Conservation (phyloP, 2,113 vertebrate genomes). For the Phrynosoma platyrhinos region DNA sequence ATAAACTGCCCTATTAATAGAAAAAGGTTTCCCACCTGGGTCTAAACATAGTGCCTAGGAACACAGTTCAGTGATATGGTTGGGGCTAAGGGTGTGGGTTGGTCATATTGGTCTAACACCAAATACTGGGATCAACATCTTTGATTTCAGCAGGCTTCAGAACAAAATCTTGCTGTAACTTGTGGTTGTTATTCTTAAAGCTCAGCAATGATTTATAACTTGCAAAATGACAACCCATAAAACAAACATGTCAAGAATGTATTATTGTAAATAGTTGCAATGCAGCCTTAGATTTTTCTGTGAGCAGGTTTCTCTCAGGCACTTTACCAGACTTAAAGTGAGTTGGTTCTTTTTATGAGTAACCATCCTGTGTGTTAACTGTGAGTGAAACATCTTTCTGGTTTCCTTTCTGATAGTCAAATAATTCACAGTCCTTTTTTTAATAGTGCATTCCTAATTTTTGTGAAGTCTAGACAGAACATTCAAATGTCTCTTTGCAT, state of each 20-base stretch:
- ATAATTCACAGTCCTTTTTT: constrained; percentile 21
- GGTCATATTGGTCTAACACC: not conserved
- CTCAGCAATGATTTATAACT: not conserved
- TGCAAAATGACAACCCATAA: not conserved
- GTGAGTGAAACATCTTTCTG: constrained; percentile 16
- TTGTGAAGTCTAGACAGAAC: constrained; percentile 21
- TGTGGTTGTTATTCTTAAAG: not conserved
- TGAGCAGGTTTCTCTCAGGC: not conserved
- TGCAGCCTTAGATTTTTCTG: not conserved
- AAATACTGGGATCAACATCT: not conserved
- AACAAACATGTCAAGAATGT: not conserved
- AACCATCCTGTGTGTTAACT: not conserved
- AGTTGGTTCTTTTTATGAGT: constrained; percentile 22
- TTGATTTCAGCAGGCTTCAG: not conserved
- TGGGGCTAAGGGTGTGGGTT: too few species aligned
- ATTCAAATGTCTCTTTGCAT: constrained; percentile 19
- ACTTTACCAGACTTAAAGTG: not conserved
- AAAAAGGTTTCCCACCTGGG: not conserved
- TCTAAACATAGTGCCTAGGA: too few species aligned
- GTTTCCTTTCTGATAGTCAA: constrained; percentile 27
- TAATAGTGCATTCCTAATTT: constrained; percentile 28
- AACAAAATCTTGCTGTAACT: not conserved
- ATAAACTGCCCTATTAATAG: too few species aligned
- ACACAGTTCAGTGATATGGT: too few species aligned
- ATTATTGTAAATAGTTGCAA: constrained; percentile 1